Evolutionary conservation across 2,113 vertebrate species (phyloP).

Genomic region (Catagonus wagneri): DNA sequence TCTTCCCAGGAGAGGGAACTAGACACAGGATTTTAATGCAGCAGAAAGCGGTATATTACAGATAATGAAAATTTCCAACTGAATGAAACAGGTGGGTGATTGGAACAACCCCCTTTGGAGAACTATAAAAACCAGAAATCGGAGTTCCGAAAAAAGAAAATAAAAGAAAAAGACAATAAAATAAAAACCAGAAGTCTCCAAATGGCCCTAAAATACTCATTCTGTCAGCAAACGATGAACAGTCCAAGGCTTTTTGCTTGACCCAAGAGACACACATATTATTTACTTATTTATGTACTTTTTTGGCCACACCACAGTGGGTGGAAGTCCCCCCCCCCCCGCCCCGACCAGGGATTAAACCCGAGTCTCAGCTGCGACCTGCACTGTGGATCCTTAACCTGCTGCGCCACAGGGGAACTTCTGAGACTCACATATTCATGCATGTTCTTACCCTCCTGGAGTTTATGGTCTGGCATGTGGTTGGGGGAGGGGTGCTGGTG

Average conservation of each 20-base stretch:
- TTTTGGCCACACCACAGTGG: too few relatives aligned
- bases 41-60: constrained; percentile 9
- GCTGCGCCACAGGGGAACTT: too few relatives aligned
- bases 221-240: background rate
- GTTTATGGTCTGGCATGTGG: background rate
- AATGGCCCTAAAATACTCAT: background rate
- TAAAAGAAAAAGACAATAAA: too few relatives aligned
- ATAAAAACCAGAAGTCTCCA: background rate
- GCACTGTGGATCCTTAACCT: too few relatives aligned
- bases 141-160: too few relatives aligned
- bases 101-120: background rate
- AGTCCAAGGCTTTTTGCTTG: background rate
- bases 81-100: background rate
- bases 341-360: too few relatives aligned
- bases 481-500: background rate
- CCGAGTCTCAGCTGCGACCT: too few relatives aligned
- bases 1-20: background rate
- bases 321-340: too few relatives aligned
- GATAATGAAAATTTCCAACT: background rate
- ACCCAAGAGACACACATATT: background rate
- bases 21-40: background rate
- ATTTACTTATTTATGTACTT: too few relatives aligned
- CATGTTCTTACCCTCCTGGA: background rate
- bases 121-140: background rate
- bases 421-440: too few relatives aligned